Evolutionary conservation across 2,888 invertebrate genomes (phyloP).

Genomic region (Tachina fera): DNA sequence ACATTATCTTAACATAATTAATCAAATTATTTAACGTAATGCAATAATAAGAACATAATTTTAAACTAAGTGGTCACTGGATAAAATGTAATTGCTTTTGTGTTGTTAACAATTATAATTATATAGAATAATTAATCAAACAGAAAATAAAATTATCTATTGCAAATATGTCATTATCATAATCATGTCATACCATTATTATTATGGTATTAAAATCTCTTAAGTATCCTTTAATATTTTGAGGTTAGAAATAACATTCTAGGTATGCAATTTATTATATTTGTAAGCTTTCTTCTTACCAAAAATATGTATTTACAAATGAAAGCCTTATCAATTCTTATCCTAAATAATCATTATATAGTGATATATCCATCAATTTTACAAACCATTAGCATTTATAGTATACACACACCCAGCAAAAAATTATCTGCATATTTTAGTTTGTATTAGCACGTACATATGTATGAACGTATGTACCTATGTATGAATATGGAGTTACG

Average conservation of each 20-base stretch:
- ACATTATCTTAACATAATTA: no score
- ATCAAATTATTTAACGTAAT: no score
- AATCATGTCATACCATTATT: no score
- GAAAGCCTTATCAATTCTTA: background rate
- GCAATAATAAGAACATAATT: no score
- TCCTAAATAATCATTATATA: constrained; percentile 25
- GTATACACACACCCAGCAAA: background rate
- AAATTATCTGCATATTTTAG: background rate
- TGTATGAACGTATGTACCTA: background rate
- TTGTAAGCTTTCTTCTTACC: background rate
- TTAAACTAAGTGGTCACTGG: no score
- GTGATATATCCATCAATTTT: constrained; percentile 32
- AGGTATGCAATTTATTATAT: background rate
- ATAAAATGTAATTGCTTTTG: no score
- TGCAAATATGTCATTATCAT: no score
- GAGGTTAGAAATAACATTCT: no score
- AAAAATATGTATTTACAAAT: background rate
- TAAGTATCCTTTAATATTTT: background rate
- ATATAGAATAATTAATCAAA: no score
- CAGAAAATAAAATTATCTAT: no score
- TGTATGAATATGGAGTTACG: background rate
- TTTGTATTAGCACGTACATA: background rate
- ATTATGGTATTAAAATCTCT: background rate
- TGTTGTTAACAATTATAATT: no score
- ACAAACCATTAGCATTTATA: background rate